Evolutionary conservation across 2,113 vertebrate species (phyloP), one percentile per base, ranked within the genome.

Genomic region (Gavialis gangeticus): DNA sequence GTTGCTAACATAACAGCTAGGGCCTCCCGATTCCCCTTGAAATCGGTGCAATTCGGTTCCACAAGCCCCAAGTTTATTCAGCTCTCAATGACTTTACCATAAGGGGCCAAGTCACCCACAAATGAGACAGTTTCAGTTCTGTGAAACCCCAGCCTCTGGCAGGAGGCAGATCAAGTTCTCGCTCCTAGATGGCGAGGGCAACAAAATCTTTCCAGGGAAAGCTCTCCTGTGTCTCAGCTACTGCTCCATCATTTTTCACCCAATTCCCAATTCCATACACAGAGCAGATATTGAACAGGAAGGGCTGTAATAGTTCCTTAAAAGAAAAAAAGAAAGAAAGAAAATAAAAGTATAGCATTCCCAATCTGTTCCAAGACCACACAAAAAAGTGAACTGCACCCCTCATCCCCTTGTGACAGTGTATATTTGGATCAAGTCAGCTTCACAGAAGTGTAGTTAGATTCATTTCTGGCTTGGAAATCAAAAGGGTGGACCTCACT

Each of bases 341-440:
- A 30, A 62, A 1, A 7, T 11, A 11, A 15, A 0, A 4, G 22
- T 0, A n/a, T 60, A 62, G 56, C 62, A 2, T 7, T 25, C 82
- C 25, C 46, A 13, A 85, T 83, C 2, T 1, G 4, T 25, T 87
- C 34, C 6, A 28, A 62, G 88, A 3, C 14, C n/a, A 64, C 75
- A 19, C 57, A 1, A 77, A 66, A 67, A 86, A 60, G 71, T 1
- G 2, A 76, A 2, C 25, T 17, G 12, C 69, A 17, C 63, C 88
- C 88, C 92, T 92, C 57, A 73, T 24, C 34, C 21, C 46, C 46
- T 46, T 0, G 2, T 0, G 1, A 79, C 63, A 8, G 87, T 60
- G 94, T 93, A 82, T 89, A 89, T 92, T 84, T 88, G 94, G 89
- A 91, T 93, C 57, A 46, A 92, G 79, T 4, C 92, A 30, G 73